These are phyloP conservation scores for Gymnodraco acuticeps DNA, from an alignment of 2,797 vertebrate species.

Conservation along the genomic window DNA sequence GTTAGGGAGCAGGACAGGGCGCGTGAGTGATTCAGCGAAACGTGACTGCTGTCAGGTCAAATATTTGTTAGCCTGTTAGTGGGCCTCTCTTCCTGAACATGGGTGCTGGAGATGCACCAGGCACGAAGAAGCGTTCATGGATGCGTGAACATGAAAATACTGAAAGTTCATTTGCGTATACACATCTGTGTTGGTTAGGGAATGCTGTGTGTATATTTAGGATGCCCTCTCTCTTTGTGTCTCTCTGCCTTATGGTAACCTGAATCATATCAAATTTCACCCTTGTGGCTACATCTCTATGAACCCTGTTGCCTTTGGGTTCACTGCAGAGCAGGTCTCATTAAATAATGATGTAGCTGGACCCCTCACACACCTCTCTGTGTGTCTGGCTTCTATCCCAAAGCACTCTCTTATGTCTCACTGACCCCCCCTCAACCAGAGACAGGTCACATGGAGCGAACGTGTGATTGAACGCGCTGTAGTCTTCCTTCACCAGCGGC, in stretches of 20 bases:
- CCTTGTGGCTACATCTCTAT: constrained; percentile 38
- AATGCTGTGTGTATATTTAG: constrained; percentile 46
- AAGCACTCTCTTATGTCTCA: constrained; percentile 55
- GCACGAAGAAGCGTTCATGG: constrained; percentile 20
- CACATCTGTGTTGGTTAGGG: background rate
- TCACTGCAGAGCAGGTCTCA: constrained; percentile 59
- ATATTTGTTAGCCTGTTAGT: constrained; percentile 47
- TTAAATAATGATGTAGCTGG: constrained; percentile 77
- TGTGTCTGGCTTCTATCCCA: constrained; percentile 60
- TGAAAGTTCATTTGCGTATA: constrained; percentile 3
- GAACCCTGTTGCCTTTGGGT: constrained; percentile 48
- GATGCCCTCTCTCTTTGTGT: constrained; percentile 7
- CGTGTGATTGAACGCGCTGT: constrained; percentile 61
- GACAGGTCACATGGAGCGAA: constrained; percentile 65
- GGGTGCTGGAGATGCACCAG: constrained; percentile 30
- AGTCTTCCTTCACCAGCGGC: constrained; percentile 11
- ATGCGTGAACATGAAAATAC: constrained; percentile 14
- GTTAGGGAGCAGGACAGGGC: constrained; percentile 30
- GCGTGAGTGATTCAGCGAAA: constrained; percentile 77
- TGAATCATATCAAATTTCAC: constrained; percentile 62
- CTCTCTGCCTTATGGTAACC: constrained; percentile 48
- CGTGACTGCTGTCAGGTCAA: constrained; percentile 67
- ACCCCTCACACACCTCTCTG: constrained; percentile 59
- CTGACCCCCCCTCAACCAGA: constrained; percentile 39
- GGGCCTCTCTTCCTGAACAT: constrained; percentile 28